Conservation (phyloP, 2,113 vertebrate genomes). For the Nesogale talazaci region DNA sequence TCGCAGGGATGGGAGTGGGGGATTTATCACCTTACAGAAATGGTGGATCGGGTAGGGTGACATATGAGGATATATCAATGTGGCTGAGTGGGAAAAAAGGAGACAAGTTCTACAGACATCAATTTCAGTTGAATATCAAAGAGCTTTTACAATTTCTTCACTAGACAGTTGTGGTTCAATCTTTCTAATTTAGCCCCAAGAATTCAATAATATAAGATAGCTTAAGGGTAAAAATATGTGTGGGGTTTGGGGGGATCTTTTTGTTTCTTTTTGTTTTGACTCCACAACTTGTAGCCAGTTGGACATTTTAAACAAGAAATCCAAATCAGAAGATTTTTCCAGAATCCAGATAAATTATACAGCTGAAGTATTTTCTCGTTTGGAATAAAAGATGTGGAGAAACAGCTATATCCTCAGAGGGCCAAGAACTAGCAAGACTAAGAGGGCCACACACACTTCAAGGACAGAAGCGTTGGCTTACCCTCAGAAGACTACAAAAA, state of each 20-base stretch:
- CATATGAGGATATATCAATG: neutral
- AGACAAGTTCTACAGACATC: constrained; percentile 31
- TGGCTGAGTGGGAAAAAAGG: neutral
- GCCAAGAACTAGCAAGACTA: constrained; percentile 59
- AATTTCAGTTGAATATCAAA: constrained; percentile 8
- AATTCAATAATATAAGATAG: neutral
- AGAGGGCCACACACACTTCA: constrained; percentile 75
- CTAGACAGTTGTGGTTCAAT: neutral
- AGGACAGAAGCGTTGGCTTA: constrained; percentile 79
- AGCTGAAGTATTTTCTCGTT: neutral
- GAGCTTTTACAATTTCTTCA: neutral
- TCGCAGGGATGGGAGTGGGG: neutral
- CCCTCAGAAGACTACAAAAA: constrained; percentile 62
- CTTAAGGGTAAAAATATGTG: too few species aligned
- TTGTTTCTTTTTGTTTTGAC: constrained; percentile 3
- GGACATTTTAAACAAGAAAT: neutral
- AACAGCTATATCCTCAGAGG: constrained; percentile 52
- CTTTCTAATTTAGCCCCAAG: neutral
- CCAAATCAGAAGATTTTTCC: neutral
- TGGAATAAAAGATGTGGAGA: neutral
- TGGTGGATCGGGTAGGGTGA: neutral
- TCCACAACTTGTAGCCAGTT: neutral
- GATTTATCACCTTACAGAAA: neutral
- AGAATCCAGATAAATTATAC: neutral
- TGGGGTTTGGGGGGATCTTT: neutral